Base-by-base conservation (phyloP, 1,140 invertebrate genomes). In the Campoletis sonorensis region DNA sequence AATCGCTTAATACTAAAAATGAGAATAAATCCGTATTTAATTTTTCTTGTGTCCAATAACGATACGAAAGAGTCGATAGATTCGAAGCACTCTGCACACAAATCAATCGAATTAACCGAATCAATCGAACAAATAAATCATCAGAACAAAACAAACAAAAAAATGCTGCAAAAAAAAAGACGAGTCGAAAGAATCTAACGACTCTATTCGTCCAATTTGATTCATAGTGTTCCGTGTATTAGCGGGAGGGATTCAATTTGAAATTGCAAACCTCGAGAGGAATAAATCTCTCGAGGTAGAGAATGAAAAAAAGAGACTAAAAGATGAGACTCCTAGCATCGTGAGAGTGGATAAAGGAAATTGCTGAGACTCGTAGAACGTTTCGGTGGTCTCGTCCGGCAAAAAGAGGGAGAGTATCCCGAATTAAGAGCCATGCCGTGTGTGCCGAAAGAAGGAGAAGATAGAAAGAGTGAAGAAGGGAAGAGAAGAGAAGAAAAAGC, bases 281-380 rank as follows among this genome's bases (percentile, higher is more conserved):
- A 67, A 67, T 23, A 67, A 58, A 58, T 58, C 54, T n/a, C 10
- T 16, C 4, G 15, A 33, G 67, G 30, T 33, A 70, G 30, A 33
- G 15, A n/a, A 70, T 33, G 23, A 70, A 70, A 33, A n/a, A 30
- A 70, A 70, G 27, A 70, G 30, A 15, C 23, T 64, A 54, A 64
- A 64, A 26, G 40, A 45, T 1, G 11, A 45, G 40, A 26, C 21
- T 64, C 4, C 23, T 13, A 23, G 21, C 5, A 10, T 64, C 21
- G 30, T 15, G 67, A 70, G 67, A 70, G 67, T 70, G 67, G 67
- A 70, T 70, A 70, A 70, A 70, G 33, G 67, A 70, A 70, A 70
- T 16, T 37, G 30, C 67, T 70, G 67, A 70, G 67, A 70, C 30
- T 33, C 67, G 27, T 70, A 33, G 27, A 70, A 70, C 21, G 27